Conservation (phyloP, 1,140 invertebrate genomes). For the Hesperophylax magnus region DNA sequence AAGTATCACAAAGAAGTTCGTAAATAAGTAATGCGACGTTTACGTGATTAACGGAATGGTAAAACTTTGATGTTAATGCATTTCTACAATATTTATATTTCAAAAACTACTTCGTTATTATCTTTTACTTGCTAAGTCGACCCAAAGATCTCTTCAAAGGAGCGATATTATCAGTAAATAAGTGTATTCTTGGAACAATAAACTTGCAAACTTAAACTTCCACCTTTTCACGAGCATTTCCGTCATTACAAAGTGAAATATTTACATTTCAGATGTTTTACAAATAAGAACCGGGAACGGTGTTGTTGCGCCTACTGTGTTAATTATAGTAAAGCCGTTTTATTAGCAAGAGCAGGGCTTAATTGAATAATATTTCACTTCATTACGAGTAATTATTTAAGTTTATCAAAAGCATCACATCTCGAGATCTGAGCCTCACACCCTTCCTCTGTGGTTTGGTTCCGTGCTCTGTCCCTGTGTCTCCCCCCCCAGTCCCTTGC, state of each 20-base stretch:
- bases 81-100: too few species aligned
- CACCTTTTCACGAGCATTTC: slow-evolving; percentile 19
- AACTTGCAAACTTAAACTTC: slow-evolving; percentile 14
- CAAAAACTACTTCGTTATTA: too few species aligned
- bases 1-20: too few species aligned
- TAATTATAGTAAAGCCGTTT: slow-evolving; percentile 41
- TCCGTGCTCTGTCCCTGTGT: neutral
- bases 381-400: slow-evolving; percentile 44
- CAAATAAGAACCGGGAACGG: slow-evolving; percentile 34
- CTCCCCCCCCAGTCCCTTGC: neutral
- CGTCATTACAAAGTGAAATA: slow-evolving; percentile 28
- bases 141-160: too few species aligned
- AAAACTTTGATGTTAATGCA: too few species aligned
- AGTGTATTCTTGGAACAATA: slow-evolving; percentile 8
- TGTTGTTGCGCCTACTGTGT: slow-evolving; percentile 38
- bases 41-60: too few species aligned
- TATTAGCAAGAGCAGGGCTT: slow-evolving; percentile 27
- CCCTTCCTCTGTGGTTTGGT: slow-evolving; percentile 35
- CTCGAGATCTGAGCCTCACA: slow-evolving; percentile 37
- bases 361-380: slow-evolving; percentile 42
- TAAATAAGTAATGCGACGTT: too few species aligned
- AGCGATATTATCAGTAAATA: too few species aligned
- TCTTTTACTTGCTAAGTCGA: too few species aligned
- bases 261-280: slow-evolving; percentile 28
- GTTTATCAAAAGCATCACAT: slow-evolving; percentile 44